phyloP scores from a whole-genome alignment of 2,888 invertebrate genomes.

The Cremastobaeus sp. region DNA sequence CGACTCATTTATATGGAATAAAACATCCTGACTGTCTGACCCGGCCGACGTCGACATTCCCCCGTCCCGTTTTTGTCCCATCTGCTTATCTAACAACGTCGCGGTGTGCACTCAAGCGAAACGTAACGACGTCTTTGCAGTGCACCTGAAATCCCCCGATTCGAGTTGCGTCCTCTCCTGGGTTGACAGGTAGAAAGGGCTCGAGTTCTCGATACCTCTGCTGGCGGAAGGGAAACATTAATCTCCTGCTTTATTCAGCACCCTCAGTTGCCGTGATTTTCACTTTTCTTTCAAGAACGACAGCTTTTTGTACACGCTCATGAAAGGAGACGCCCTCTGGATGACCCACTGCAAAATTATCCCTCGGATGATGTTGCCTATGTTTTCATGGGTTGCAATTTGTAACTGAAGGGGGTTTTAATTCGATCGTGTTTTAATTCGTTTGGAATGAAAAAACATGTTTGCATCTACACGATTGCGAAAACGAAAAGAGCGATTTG shows the following conservation, averaged over 20 bases:
- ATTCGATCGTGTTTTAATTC: background rate
- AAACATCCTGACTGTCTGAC: constrained; percentile 32
- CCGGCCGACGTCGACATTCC: constrained; percentile 24
- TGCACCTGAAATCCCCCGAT: constrained; percentile 50
- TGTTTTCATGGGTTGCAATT: too few relatives aligned
- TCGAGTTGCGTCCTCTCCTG: constrained; percentile 40
- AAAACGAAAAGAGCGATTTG: too few relatives aligned
- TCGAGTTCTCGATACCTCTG: constrained; percentile 38
- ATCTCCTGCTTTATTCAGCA: constrained; percentile 66
- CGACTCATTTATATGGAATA: constrained; percentile 48
- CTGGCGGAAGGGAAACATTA: constrained; percentile 58
- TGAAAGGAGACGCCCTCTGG: constrained; percentile 5
- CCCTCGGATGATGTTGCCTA: background rate
- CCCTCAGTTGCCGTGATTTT: constrained; percentile 49
- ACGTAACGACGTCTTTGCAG: constrained; percentile 47
- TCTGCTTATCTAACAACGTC: constrained; percentile 45
- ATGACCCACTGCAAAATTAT: constrained; percentile 36
- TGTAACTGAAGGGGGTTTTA: too few relatives aligned
- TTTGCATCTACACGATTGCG: too few relatives aligned
- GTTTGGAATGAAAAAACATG: too few relatives aligned
- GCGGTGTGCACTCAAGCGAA: constrained; percentile 51
- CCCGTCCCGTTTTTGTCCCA: constrained; percentile 32
- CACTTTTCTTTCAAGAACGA: constrained; percentile 41
- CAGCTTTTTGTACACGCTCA: constrained; percentile 26
- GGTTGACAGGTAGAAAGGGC: constrained; percentile 49